Percentiles rank a stretch among this genome's conserved stretches.
Evolutionary conservation across 2,113 vertebrate species (phyloP).

Genomic region (Sorex araneus): DNA sequence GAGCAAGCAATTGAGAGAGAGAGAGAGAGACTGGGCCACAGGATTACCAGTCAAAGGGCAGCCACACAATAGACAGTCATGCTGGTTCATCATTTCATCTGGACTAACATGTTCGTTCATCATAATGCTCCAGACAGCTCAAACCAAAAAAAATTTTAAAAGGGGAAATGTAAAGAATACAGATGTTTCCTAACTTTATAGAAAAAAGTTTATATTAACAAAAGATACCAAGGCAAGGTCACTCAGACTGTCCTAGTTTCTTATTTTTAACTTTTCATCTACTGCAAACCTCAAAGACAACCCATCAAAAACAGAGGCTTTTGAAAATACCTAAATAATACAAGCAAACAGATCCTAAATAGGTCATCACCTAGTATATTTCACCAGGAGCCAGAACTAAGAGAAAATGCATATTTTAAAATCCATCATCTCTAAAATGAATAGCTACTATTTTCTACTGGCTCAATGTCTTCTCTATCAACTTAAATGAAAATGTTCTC

Average conservation of each 20-base stretch:
- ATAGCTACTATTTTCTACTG: conserved; percentile 2
- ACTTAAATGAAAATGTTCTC: conserved; percentile 13
- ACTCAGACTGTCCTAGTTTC: conserved; percentile 67
- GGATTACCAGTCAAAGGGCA: neutral
- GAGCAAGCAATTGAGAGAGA: too few species aligned
- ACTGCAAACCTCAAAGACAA: conserved; percentile 76
- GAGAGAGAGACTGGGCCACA: neutral
- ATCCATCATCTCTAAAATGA: conserved; percentile 33
- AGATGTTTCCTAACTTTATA: conserved; percentile 26
- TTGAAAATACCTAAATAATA: conserved; percentile 79
- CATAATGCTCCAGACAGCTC: neutral
- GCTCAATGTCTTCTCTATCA: neutral
- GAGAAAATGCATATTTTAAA: conserved; percentile 15
- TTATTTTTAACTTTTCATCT: conserved; percentile 60
- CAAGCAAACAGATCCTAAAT: conserved; percentile 65
- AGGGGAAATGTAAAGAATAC: neutral
- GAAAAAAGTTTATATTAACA: conserved; percentile 56
- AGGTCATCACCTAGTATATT: conserved; percentile 62
- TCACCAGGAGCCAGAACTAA: conserved; percentile 53
- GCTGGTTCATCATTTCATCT: neutral
- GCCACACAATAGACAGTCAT: neutral
- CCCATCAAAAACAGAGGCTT: conserved; percentile 72
- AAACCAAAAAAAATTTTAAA: neutral
- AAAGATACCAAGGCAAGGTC: conserved; percentile 69
- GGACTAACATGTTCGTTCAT: neutral